Conservation (phyloP, 2,888 invertebrate genomes). For the Dryadula phaetusa region DNA sequence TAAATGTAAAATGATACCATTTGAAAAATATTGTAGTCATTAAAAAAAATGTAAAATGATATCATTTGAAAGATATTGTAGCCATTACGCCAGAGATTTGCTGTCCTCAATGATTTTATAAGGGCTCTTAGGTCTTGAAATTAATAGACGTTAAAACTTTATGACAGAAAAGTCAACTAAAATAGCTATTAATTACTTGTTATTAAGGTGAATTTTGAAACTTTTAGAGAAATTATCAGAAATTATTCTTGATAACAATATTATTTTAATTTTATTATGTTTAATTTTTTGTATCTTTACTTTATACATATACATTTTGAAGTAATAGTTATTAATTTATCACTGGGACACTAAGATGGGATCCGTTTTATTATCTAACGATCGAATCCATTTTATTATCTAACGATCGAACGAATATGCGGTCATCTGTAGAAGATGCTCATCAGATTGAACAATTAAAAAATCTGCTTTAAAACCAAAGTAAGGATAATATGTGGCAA, state of each 20-base stretch:
- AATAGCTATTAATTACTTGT: neutral
- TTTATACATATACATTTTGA: too few species aligned
- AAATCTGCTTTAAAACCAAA: too few species aligned
- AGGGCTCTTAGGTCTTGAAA: conserved; percentile 2
- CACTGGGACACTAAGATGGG: too few species aligned
- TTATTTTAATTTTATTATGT: neutral
- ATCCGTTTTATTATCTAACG: too few species aligned
- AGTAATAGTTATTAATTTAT: too few species aligned
- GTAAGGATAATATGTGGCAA: too few species aligned
- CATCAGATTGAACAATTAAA: too few species aligned
- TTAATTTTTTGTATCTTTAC: neutral
- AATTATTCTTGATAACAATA: too few species aligned
- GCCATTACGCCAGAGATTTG: conserved; percentile 1
- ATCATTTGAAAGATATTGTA: conserved; percentile 6
- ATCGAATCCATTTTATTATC: too few species aligned
- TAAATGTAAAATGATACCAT: neutral
- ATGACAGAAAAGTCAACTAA: neutral
- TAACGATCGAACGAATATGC: too few species aligned
- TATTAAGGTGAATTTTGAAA: conserved; percentile 3
- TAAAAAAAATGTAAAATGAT: too few species aligned
- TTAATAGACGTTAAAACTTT: conserved; percentile 20
- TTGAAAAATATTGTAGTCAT: conserved; percentile 17
- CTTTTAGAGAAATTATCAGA: neutral
- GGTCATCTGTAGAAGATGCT: too few species aligned
- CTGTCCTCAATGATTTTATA: conserved; percentile 18